phyloP scores from a whole-genome alignment of 2,113 vertebrate genomes.

The Microcebus murinus region DNA sequence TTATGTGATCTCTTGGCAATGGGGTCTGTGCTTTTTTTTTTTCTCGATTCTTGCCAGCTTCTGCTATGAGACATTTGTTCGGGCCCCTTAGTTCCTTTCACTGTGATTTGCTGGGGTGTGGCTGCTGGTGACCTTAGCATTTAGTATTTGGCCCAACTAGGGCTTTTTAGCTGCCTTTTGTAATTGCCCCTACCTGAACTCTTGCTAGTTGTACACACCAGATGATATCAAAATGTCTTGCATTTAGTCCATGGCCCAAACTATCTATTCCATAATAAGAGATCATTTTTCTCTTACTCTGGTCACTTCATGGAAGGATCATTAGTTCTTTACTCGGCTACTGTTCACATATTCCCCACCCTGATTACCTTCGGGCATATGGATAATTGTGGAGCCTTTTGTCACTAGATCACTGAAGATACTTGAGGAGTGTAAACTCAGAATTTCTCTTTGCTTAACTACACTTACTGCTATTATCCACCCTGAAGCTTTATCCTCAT shows the following conservation, averaged over 20 bases:
- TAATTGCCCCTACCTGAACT: neutral
- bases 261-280: neutral
- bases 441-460: neutral
- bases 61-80: neutral
- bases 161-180: neutral
- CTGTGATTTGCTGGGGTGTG: neutral
- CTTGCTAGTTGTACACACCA: neutral
- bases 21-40: neutral
- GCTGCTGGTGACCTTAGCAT: neutral
- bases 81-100: neutral
- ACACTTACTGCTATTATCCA: neutral
- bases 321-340: neutral
- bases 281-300: neutral
- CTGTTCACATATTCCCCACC: neutral
- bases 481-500: neutral
- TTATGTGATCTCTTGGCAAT: neutral
- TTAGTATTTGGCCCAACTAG: neutral
- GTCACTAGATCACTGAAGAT: neutral
- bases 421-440: neutral
- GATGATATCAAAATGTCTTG: neutral
- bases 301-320: neutral
- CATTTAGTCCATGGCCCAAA: neutral
- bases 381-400: neutral
- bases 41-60: neutral
- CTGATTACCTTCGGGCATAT: rapidly evolving